phyloP scores from a whole-genome alignment of 1,140 invertebrate genomes.

The Sesamia nonagrioides region DNA sequence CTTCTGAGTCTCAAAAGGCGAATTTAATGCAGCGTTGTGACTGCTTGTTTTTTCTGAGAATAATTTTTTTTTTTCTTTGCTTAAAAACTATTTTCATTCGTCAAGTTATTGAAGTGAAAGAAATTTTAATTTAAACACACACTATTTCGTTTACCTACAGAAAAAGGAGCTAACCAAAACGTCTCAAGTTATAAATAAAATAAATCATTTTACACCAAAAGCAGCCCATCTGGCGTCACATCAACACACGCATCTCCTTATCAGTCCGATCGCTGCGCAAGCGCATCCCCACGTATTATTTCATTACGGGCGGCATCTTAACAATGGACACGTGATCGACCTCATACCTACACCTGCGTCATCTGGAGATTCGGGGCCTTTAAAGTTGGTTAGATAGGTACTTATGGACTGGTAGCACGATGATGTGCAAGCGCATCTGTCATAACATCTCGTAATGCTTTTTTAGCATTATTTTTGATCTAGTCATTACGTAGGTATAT shows the following conservation, averaged over 20 bases:
- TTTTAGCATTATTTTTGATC: too few relatives aligned
- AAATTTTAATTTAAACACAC: too few relatives aligned
- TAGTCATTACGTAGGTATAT: too few relatives aligned
- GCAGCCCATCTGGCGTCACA: conserved; percentile 12
- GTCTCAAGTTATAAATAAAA: conserved; percentile 3
- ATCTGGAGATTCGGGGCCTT: neutral
- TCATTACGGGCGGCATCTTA: conserved; percentile 62
- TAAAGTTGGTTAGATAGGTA: neutral
- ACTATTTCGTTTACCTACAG: too few relatives aligned
- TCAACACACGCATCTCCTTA: conserved; percentile 53
- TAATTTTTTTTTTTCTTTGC: too few relatives aligned
- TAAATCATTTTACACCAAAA: conserved; percentile 31
- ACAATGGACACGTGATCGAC: conserved; percentile 56
- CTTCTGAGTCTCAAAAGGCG: neutral
- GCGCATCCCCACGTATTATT: conserved; percentile 70
- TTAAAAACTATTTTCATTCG: too few relatives aligned
- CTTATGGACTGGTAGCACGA: neutral
- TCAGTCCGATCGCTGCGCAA: conserved; percentile 62
- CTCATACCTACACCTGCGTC: conserved; percentile 54
- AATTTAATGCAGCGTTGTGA: neutral
- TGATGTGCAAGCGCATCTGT: too few relatives aligned
- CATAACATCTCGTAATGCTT: too few relatives aligned
- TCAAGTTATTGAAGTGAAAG: too few relatives aligned
- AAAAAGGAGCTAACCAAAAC: neutral
- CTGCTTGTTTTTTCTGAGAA: neutral